These are phyloP conservation scores for Apodemia zela DNA, from an alignment of 2,888 invertebrate genomes.

Conservation along the genomic window DNA sequence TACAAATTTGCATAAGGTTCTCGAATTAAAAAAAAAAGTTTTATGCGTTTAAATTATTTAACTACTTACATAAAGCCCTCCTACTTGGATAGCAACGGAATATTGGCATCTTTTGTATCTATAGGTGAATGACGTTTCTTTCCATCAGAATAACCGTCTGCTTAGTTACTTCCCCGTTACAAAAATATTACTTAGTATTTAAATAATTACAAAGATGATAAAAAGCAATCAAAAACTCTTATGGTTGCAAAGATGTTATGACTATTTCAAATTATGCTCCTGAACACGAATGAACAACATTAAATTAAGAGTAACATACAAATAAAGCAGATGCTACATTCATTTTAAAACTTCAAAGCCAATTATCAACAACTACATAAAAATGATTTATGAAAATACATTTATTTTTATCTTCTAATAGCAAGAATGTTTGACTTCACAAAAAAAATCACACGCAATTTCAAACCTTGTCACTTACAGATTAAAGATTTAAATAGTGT, in stretches of 20 bases:
- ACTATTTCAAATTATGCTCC: not conserved
- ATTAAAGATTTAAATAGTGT: constrained; percentile 10
- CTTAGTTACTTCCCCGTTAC: too few relatives aligned
- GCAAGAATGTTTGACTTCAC: not conserved
- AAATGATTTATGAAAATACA: constrained; percentile 17
- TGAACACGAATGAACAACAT: not conserved
- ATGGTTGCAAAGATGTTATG: not conserved
- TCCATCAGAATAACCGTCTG: too few relatives aligned
- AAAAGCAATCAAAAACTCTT: not conserved
- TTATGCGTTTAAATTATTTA: too few relatives aligned
- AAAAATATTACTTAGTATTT: too few relatives aligned
- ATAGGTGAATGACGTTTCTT: too few relatives aligned
- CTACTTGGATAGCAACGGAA: too few relatives aligned
- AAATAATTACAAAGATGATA: not conserved
- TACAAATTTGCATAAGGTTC: too few relatives aligned
- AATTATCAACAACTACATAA: constrained; percentile 17
- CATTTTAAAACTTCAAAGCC: constrained; percentile 16
- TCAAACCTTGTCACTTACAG: not conserved
- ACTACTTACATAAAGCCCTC: too few relatives aligned
- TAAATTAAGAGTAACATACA: constrained; percentile 11
- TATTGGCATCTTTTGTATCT: not conserved
- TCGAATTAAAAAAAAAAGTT: too few relatives aligned
- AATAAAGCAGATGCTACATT: constrained; percentile 14
- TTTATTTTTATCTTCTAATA: constrained; percentile 16
- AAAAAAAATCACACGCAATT: constrained; percentile 9